Percentiles rank a stretch among this genome's conserved stretches.
phyloP scores from a whole-genome alignment of 2,113 vertebrate genomes.

The Misgurnus anguillicaudatus region DNA sequence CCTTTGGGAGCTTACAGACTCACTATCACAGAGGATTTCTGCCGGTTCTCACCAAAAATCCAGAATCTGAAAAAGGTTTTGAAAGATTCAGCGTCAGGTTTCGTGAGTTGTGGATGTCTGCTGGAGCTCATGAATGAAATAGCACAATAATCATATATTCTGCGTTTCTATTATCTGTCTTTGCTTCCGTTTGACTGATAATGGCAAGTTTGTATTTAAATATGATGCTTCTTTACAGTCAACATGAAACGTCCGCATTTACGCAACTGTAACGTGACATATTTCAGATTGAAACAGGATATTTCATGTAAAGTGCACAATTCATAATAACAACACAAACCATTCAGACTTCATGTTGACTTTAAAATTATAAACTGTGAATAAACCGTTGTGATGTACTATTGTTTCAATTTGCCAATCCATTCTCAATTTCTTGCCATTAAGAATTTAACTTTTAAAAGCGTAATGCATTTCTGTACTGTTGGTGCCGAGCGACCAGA shows the following conservation, averaged over 20 bases:
- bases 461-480: not conserved
- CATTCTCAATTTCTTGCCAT: not conserved
- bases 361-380: conserved; percentile 35
- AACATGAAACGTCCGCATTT: conserved; percentile 3
- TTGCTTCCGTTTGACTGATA: conserved; percentile 41
- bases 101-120: not conserved
- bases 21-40: conserved; percentile 21
- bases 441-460: not conserved
- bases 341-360: conserved; percentile 36
- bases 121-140: conserved; percentile 21
- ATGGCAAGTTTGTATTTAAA: conserved; percentile 24
- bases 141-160: conserved; percentile 49
- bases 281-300: too few species aligned
- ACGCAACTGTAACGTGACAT: not conserved
- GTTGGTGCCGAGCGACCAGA: too few species aligned
- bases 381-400: conserved; percentile 39
- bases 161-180: conserved; percentile 39
- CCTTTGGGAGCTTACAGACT: conserved; percentile 21
- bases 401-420: conserved; percentile 14
- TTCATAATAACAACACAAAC: not conserved
- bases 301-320: too few species aligned
- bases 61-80: not conserved
- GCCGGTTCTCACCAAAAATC: conserved; percentile 1
- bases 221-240: conserved; percentile 29
- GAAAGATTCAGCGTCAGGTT: not conserved